Evolutionary conservation across 2,797 vertebrate genomes (phyloP).

Genomic region (Spondyliosoma cantharus): DNA sequence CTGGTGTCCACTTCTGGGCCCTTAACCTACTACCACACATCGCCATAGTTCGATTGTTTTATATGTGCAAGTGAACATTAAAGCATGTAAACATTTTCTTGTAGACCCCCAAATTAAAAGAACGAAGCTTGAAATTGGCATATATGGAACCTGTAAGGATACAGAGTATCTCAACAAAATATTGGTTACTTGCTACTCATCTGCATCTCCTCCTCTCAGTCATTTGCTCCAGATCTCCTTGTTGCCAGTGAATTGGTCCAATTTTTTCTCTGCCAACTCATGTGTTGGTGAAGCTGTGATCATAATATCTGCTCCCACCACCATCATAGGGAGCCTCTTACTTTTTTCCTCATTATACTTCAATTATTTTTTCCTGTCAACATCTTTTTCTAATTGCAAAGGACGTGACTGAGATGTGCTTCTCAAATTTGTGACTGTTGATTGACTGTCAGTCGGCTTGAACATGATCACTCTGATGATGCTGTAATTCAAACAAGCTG

Average conservation of each 20-base stretch:
- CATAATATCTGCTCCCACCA: not conserved
- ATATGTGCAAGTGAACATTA: no score
- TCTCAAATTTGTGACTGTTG: not conserved
- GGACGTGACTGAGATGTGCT: not conserved
- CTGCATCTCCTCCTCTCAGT: not conserved
- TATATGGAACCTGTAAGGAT: no score
- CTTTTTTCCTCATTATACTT: not conserved
- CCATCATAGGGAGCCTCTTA: not conserved
- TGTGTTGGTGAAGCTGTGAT: conserved; percentile 1
- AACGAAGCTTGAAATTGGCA: no score
- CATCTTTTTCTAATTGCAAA: not conserved
- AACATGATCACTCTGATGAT: not conserved
- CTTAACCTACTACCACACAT: no score
- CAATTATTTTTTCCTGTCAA: not conserved
- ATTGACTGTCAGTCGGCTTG: not conserved
- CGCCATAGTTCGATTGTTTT: no score
- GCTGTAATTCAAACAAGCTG: not conserved
- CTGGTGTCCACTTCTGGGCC: no score
- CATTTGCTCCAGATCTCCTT: not conserved
- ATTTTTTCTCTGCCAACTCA: not conserved
- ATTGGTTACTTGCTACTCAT: not conserved
- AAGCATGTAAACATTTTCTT: no score
- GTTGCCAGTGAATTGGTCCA: not conserved
- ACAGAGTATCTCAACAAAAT: not conserved
- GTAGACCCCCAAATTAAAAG: no score